Base-by-base conservation (phyloP, 2,888 invertebrate species). In the Coleophora deauratella region DNA sequence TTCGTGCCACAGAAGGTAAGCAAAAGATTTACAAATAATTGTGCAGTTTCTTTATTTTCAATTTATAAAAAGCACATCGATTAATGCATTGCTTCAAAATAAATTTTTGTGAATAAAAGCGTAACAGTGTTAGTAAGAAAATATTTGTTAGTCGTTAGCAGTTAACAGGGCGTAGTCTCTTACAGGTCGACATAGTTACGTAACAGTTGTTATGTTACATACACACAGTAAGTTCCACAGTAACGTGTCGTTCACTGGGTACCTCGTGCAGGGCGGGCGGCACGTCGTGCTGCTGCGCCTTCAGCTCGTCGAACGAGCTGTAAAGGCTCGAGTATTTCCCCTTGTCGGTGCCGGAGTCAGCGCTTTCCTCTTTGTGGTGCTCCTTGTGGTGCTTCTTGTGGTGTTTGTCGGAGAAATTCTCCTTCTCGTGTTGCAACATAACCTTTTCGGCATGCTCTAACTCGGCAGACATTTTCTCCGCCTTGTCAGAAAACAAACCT, bases 391-490 rank as follows among this genome's bases (percentile, higher is more conserved):
- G 62, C 49, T 69, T 69, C 62, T 71, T 66, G 43, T 50, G 46
- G 44, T 54, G 62, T 52, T 79, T 81, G 68, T 73, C 74, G 41
- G 64, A 67, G 66, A 78, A 77, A 71, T 80, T 60, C 51, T 73
- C 71, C 70, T 79, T 81, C 61, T 84, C 84, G 61, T 85, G 84
- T 68, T 70, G 78, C 75, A 72, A 78, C 84, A 85, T 82, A 76
- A 84, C 80, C 81, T 85, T 79, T 75, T 82, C 82, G 37, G 84
- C 84, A 70, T 81, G 82, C 69, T 68, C 79, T 82, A 85, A 76
- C 66, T 82, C 84, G 65, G 72, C 79, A 67, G 82, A 70, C 81
- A 84, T 74, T 67, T 71, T 64, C 81, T 81, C 82, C 73, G 85
- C 85, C 81, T 82, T 85, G 52, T 77, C 77, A 76, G 74, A 80